Conservation (phyloP, 2,797 vertebrate genomes). For the Microctenopoma steveboyesi region DNA sequence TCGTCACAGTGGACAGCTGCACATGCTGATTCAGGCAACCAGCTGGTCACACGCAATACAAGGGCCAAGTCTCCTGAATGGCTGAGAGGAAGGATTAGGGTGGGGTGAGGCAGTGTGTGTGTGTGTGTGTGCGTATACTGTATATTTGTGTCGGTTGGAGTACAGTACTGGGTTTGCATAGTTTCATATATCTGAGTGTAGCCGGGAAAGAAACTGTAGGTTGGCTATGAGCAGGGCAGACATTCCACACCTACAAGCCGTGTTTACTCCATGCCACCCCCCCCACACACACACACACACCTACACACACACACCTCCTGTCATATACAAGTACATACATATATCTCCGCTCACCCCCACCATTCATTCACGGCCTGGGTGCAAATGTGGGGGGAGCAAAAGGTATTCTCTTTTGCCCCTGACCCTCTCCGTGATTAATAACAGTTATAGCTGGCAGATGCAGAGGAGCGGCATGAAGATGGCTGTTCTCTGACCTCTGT, state of each 20-base stretch:
- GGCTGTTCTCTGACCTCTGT: conserved; percentile 77
- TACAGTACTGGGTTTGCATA: conserved; percentile 38
- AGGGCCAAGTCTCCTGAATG: conserved; percentile 65
- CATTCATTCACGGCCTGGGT: conserved; percentile 25
- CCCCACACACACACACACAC: not conserved
- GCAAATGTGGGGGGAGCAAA: conserved; percentile 51
- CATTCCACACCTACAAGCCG: conserved; percentile 56
- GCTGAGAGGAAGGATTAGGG: conserved; percentile 44
- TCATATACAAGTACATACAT: conserved; percentile 17
- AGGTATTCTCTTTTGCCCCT: conserved; percentile 43
- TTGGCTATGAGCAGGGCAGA: conserved; percentile 34
- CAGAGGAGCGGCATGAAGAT: conserved; percentile 51
- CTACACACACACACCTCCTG: not conserved
- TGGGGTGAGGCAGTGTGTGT: conserved; percentile 14
- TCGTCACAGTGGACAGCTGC: conserved; percentile 76
- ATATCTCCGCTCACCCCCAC: conserved; percentile 26
- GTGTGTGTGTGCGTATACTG: conserved; percentile 3
- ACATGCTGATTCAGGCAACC: conserved; percentile 65
- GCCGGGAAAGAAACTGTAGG: conserved; percentile 19
- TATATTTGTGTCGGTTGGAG: conserved; percentile 13
- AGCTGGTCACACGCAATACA: conserved; percentile 70
- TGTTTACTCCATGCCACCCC: conserved; percentile 37
- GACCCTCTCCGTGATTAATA: conserved; percentile 70
- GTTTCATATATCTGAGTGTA: conserved; percentile 47
- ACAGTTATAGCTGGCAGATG: conserved; percentile 68